Conservation (phyloP, 2,888 invertebrate species). For the Hydriomena furcata region DNA sequence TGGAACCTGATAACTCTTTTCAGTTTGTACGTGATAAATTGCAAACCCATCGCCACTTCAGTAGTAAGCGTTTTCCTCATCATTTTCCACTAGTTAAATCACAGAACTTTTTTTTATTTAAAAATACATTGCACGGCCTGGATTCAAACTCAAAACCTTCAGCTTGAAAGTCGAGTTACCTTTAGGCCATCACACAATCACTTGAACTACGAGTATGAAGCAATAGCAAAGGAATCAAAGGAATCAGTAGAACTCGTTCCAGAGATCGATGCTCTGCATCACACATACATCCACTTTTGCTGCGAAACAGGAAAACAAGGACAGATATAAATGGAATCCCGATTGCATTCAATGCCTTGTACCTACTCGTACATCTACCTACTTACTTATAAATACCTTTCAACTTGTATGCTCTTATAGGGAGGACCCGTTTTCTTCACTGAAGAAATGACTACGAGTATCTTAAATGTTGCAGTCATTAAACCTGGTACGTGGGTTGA, state of each 20-base stretch:
- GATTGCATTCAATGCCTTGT: constrained; percentile 46
- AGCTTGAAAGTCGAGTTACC: no score
- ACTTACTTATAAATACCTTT: constrained; percentile 35
- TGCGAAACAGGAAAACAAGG: constrained; percentile 66
- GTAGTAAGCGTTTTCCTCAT: no score
- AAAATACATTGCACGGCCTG: no score
- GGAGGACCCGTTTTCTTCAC: constrained; percentile 34
- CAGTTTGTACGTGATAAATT: no score
- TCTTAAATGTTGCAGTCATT: constrained; percentile 37
- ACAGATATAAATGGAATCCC: constrained; percentile 66
- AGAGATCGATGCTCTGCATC: constrained; percentile 39
- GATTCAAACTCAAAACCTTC: no score
- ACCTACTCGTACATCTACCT: no score
- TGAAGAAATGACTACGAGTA: constrained; percentile 38
- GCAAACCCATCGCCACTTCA: no score
- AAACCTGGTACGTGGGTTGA: constrained; percentile 34
- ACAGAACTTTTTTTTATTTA: no score
- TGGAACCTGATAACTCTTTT: no score
- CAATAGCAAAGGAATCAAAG: constrained; percentile 15
- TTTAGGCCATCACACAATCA: no score
- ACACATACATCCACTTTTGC: constrained; percentile 38
- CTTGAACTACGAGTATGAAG: constrained; percentile 10
- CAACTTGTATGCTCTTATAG: constrained; percentile 36
- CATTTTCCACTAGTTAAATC: no score
- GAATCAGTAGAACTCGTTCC: constrained; percentile 24